Evolutionary conservation across 2,797 vertebrate genomes (phyloP).

Genomic region (Thalassophryne amazonica): DNA sequence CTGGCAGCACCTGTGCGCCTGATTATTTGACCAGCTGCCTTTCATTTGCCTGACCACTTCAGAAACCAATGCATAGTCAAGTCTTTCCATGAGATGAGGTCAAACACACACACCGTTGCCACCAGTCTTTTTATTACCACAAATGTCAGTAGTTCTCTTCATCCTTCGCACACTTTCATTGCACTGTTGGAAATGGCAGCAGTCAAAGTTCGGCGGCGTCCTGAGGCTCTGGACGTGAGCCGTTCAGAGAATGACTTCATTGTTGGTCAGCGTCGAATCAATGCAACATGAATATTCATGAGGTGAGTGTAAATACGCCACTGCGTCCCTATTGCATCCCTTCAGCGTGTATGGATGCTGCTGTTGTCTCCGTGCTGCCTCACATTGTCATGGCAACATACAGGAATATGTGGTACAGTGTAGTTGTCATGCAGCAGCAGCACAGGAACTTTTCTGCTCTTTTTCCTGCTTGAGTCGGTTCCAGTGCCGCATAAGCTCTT

Average conservation of each 20-base stretch:
- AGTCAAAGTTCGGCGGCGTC: slow-evolving; percentile 48
- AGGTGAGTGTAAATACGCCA: too few relatives aligned
- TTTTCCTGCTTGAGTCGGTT: slow-evolving; percentile 32
- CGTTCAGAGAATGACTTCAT: too few relatives aligned
- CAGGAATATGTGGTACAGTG: slow-evolving; percentile 27
- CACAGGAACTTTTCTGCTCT: slow-evolving; percentile 25
- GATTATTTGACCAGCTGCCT: slow-evolving; percentile 64
- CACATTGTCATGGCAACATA: slow-evolving; percentile 27
- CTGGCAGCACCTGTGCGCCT: slow-evolving; percentile 32
- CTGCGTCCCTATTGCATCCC: too few relatives aligned
- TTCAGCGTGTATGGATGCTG: too few relatives aligned
- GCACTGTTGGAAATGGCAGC: slow-evolving; percentile 70
- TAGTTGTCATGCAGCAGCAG: slow-evolving; percentile 48
- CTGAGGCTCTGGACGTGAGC: slow-evolving; percentile 21
- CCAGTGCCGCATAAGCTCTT: slow-evolving; percentile 44
- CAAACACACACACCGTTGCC: slow-evolving; percentile 63
- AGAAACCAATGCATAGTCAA: slow-evolving; percentile 81
- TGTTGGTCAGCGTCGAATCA: too few relatives aligned
- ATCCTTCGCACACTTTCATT: slow-evolving; percentile 70
- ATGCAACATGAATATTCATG: slow-evolving; percentile 9
- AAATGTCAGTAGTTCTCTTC: slow-evolving; percentile 81
- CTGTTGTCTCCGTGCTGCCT: too few relatives aligned
- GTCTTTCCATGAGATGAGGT: slow-evolving; percentile 66
- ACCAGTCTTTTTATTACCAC: slow-evolving; percentile 78
- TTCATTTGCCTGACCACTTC: slow-evolving; percentile 74